Evolutionary conservation across 2,113 vertebrate genomes (phyloP).

Genomic region (Polypterus senegalus): DNA sequence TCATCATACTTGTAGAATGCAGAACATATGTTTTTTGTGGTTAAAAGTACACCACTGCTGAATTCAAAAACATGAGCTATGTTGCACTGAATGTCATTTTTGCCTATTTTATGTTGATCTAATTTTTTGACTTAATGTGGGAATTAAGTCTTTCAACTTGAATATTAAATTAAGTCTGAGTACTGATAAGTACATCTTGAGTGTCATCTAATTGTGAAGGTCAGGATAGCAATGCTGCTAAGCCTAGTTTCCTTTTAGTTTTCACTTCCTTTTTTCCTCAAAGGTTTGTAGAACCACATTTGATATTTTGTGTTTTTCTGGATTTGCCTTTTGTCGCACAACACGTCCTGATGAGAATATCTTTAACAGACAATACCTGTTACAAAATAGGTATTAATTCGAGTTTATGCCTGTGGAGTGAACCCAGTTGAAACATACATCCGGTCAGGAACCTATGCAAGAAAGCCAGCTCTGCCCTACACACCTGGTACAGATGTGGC

Average conservation of each 20-base stretch:
- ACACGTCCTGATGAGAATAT: not conserved
- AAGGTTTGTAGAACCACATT: conserved; percentile 1
- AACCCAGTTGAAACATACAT: conserved; percentile 91
- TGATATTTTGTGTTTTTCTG: not conserved
- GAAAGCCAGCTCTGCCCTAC: conserved; percentile 63
- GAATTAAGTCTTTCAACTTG: no score
- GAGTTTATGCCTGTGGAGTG: conserved; percentile 71
- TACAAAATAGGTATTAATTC: conserved; percentile 67
- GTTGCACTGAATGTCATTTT: no score
- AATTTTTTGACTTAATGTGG: no score
- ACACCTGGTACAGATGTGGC: conserved; percentile 72
- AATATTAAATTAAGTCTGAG: no score
- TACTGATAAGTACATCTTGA: no score
- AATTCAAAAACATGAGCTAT: no score
- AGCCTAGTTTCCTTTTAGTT: not conserved
- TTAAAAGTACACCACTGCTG: no score
- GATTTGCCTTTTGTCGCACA: not conserved
- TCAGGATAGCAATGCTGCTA: no score
- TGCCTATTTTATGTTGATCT: no score
- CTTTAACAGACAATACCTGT: not conserved
- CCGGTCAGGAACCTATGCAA: conserved; percentile 51
- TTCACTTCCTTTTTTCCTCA: not conserved
- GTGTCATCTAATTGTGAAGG: no score
- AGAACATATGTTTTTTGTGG: no score
- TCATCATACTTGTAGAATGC: no score